Evolutionary conservation across 35 echinoderm and acorn worm genomes (phyloP).

Genomic region (Lytechinus pictus): DNA sequence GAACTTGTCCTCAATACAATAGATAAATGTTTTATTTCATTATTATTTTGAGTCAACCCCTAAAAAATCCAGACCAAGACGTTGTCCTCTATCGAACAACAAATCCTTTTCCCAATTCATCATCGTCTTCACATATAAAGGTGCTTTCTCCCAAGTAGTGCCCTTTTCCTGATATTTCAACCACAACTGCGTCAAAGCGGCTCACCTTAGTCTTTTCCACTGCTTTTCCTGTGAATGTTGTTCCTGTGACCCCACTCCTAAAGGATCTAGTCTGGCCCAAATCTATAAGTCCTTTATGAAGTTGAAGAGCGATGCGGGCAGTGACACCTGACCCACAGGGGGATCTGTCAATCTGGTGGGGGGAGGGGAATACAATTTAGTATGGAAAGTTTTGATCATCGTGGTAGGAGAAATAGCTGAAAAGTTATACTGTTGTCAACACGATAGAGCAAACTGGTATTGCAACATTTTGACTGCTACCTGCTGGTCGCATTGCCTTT

Average conservation of each 20-base stretch:
- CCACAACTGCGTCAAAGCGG: constrained; percentile 82
- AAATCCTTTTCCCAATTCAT: constrained; percentile 77
- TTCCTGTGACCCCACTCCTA: constrained; percentile 64
- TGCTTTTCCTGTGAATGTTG: constrained; percentile 76
- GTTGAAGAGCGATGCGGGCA: constrained; percentile 80
- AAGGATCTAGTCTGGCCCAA: constrained; percentile 73
- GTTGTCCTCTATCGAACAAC: constrained; percentile 12
- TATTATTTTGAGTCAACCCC: too few relatives aligned
- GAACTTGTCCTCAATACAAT: too few relatives aligned
- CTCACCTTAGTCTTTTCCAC: constrained; percentile 66
- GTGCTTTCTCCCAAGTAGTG: constrained; percentile 78
- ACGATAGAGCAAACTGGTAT: too few relatives aligned
- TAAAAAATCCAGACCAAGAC: too few relatives aligned
- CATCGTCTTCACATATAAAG: constrained; percentile 77
- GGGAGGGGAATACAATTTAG: constrained; percentile 18
- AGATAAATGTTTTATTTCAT: too few relatives aligned
- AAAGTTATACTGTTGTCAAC: too few relatives aligned
- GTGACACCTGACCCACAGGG: constrained; percentile 90
- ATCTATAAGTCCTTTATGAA: constrained; percentile 74
- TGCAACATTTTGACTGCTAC: too few relatives aligned
- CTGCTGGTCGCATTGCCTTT: too few relatives aligned
- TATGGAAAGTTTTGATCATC: too few relatives aligned
- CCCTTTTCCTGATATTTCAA: constrained; percentile 81
- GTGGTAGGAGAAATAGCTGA: too few relatives aligned
- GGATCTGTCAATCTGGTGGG: constrained; percentile 79